These are phyloP conservation scores for Plutomurus gul DNA, from an alignment of 1,140 invertebrate genomes.

Conservation along the genomic window DNA sequence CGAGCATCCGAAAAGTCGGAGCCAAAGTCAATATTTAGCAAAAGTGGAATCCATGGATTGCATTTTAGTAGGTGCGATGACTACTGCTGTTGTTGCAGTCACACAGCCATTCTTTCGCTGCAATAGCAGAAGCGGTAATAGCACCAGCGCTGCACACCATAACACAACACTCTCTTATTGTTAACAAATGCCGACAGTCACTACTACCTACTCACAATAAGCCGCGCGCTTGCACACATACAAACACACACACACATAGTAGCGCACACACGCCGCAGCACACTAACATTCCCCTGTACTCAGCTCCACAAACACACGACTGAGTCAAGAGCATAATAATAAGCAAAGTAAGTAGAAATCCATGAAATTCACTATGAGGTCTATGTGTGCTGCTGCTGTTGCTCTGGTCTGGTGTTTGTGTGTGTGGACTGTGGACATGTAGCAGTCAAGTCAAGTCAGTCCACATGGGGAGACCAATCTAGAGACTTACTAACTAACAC, in stretches of 20 bases:
- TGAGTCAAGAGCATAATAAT: not conserved
- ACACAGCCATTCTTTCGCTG: not conserved
- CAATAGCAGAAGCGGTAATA: not conserved
- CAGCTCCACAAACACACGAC: not conserved
- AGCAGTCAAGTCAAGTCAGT: not conserved
- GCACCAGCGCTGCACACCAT: not conserved
- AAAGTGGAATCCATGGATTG: constrained; percentile 20
- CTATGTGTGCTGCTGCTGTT: not conserved
- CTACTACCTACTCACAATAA: not conserved
- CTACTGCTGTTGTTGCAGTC: constrained; percentile 22
- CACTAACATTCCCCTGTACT: not conserved
- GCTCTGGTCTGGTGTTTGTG: not conserved
- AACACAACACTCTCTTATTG: not conserved
- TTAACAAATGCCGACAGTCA: not conserved
- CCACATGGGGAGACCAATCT: too few species aligned
- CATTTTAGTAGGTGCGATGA: constrained; percentile 30
- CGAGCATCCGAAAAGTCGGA: constrained; percentile 18
- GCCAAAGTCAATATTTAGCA: constrained; percentile 33
- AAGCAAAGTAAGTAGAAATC: not conserved
- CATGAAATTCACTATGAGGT: not conserved
- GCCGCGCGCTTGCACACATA: not conserved
- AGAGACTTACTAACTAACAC: too few species aligned
- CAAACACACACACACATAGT: not conserved
- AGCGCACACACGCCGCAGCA: not conserved
- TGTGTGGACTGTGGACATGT: not conserved